These are phyloP conservation scores for Stramonita haemastoma DNA, from an alignment of 2,888 invertebrate species.

Conservation along the genomic window DNA sequence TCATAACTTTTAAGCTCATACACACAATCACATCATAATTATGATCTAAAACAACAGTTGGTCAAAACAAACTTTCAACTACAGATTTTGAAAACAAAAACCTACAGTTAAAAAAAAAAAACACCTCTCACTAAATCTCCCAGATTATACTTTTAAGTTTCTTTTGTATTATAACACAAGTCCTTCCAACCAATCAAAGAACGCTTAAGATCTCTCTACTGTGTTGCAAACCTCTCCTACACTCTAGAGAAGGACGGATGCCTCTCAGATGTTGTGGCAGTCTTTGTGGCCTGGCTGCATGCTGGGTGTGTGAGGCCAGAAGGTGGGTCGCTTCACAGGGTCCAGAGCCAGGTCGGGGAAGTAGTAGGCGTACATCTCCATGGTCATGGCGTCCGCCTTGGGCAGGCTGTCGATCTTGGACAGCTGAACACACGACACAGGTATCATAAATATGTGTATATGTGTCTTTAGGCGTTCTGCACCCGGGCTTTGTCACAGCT, in stretches of 20 bases:
- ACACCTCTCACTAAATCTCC: not conserved
- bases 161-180: not conserved
- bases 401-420: constrained; percentile 84
- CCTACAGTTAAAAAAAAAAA: not conserved
- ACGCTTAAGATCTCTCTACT: not conserved
- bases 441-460: too few species aligned
- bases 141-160: not conserved
- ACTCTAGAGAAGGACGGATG: not conserved
- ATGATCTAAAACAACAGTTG: not conserved
- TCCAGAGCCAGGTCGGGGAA: constrained; percentile 87
- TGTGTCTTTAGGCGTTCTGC: too few species aligned
- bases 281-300: constrained; percentile 79
- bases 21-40: constrained; percentile 7
- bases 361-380: constrained; percentile 87
- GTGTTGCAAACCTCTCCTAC: not conserved
- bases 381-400: constrained; percentile 91
- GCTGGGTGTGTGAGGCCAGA: constrained; percentile 90
- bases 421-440: constrained; percentile 78
- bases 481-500: too few species aligned
- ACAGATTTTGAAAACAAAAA: not conserved
- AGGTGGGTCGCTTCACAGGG: constrained; percentile 85
- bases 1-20: not conserved
- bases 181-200: not conserved
- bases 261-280: not conserved
- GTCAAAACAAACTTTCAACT: not conserved